Conservation (phyloP, 1,140 invertebrate species). For the Teleogryllus occipitalis region DNA sequence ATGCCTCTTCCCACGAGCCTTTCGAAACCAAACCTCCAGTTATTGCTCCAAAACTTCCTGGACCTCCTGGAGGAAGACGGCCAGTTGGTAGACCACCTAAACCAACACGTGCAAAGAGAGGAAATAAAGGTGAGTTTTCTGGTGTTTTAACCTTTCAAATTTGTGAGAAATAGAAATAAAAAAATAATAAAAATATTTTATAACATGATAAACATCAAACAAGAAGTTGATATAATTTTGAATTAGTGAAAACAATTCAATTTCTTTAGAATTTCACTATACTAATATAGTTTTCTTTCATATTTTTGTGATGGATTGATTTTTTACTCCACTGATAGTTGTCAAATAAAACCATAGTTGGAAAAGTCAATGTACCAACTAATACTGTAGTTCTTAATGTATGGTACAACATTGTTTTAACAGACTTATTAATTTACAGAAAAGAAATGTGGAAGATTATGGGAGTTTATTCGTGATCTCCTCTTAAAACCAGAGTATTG, state of each 20-base stretch:
- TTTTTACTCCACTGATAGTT: too few relatives aligned
- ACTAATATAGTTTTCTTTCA: not conserved
- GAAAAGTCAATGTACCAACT: not conserved
- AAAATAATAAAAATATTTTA: not conserved
- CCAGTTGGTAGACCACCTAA: not conserved
- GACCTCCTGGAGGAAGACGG: not conserved
- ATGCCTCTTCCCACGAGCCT: not conserved
- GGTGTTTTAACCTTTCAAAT: not conserved
- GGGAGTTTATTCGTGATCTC: slow-evolving; percentile 74
- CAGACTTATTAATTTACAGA: not conserved
- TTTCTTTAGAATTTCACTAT: not conserved
- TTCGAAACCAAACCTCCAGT: not conserved
- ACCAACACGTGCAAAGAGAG: not conserved
- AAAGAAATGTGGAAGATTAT: slow-evolving; percentile 38
- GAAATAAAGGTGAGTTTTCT: not conserved
- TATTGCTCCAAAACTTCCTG: not conserved
- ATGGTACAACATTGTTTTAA: not conserved
- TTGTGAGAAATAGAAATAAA: not conserved
- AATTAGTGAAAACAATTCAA: not conserved
- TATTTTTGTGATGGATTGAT: not conserved
- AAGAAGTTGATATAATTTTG: not conserved
- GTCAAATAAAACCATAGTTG: not conserved
- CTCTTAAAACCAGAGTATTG: slow-evolving; percentile 65
- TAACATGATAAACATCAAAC: not conserved
- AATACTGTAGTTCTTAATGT: not conserved